These are phyloP conservation scores for Drosophila borealis DNA, from an alignment of 2,888 invertebrate genomes.

Conservation along the genomic window DNA sequence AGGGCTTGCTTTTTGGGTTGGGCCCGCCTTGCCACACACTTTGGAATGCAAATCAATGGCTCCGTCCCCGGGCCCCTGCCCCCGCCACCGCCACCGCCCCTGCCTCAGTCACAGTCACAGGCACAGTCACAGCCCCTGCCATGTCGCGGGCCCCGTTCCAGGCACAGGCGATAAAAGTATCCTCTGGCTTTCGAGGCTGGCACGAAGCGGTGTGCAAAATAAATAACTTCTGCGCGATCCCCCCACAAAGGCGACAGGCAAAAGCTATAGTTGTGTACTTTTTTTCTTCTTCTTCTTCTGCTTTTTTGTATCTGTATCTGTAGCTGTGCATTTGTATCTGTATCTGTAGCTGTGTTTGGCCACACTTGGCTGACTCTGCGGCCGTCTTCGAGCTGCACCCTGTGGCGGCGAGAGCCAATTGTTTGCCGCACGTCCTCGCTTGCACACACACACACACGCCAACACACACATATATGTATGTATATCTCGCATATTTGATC, in stretches of 20 bases:
- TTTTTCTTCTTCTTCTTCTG: no score
- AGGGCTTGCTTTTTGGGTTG: conserved; percentile 58
- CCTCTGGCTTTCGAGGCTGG: conserved; percentile 63
- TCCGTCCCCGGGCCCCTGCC: conserved; percentile 1
- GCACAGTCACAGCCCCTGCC: neutral
- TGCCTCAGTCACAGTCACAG: conserved; percentile 7
- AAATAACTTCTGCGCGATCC: conserved; percentile 68
- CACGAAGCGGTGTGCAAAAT: conserved; percentile 62
- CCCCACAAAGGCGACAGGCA: conserved; percentile 45
- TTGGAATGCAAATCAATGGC: conserved; percentile 82
- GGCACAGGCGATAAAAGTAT: conserved; percentile 73
- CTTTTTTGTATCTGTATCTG: conserved; percentile 4
- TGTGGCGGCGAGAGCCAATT: conserved; percentile 73
- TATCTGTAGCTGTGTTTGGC: conserved; percentile 45
- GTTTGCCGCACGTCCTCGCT: conserved; percentile 74
- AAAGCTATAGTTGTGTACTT: conserved; percentile 3
- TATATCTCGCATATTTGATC: conserved; percentile 38
- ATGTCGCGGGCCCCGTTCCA: neutral
- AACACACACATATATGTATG: conserved; percentile 6
- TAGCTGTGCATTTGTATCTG: neutral
- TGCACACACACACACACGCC: neutral
- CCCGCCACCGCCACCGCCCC: neutral
- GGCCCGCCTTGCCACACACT: conserved; percentile 64
- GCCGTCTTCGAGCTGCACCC: conserved; percentile 63
- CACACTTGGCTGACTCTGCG: conserved; percentile 70